Evolutionary conservation across 2,888 invertebrate species (phyloP).

Genomic region (Cephus spinipes): DNA sequence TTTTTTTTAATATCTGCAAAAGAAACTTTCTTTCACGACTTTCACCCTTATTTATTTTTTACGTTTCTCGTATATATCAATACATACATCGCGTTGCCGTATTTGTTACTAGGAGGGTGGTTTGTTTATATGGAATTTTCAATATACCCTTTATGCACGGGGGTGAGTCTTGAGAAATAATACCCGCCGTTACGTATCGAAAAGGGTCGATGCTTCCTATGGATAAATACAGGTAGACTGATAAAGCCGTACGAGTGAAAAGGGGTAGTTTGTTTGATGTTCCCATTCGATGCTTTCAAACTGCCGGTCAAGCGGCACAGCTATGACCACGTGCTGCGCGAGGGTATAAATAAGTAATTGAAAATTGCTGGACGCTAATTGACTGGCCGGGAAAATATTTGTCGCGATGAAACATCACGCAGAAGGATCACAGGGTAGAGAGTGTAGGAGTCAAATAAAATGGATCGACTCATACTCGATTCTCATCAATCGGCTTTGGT

Average conservation of each 20-base stretch:
- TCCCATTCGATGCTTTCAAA: background rate
- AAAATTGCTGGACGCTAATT: background rate
- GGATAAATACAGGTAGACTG: background rate
- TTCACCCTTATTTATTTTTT: background rate
- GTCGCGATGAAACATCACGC: background rate
- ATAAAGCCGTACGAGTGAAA: background rate
- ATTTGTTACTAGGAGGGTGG: background rate
- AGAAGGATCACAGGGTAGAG: background rate
- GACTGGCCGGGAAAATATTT: background rate
- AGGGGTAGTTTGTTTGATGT: background rate
- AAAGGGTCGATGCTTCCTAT: background rate
- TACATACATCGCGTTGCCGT: background rate
- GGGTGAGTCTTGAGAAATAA: background rate
- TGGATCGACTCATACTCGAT: background rate
- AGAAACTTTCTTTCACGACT: background rate
- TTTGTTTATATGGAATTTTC: background rate
- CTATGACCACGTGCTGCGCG: background rate
- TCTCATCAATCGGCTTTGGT: background rate
- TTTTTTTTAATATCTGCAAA: background rate
- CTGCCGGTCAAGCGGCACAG: background rate
- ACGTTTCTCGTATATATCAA: background rate
- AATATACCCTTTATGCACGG: background rate
- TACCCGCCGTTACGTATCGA: background rate
- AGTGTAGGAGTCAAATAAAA: too few species aligned
- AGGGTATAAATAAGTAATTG: background rate